Percentiles rank a stretch among this genome's conserved stretches.
Evolutionary conservation across 2,888 invertebrate genomes (phyloP).

Genomic region (Merodon equestris): DNA sequence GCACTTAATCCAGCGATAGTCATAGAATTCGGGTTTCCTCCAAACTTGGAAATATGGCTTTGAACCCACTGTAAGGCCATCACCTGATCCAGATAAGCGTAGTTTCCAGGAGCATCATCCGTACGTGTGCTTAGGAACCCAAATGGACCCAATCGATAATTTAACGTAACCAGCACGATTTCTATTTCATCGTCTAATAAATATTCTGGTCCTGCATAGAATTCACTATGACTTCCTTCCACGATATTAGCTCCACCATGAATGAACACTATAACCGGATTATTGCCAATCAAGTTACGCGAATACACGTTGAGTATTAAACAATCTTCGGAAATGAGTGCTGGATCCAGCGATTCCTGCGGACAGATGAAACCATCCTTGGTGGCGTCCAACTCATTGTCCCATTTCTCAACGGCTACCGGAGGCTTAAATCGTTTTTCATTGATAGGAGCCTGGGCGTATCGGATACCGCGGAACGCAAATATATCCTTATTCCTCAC

Average conservation of each 20-base stretch:
- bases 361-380: conserved; percentile 78
- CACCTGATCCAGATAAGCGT: conserved; percentile 85
- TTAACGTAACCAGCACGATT: conserved; percentile 75
- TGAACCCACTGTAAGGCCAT: conserved; percentile 80
- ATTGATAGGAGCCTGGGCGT: conserved; percentile 78
- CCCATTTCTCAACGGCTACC: conserved; percentile 74
- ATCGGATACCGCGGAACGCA: conserved; percentile 79
- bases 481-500: conserved; percentile 77
- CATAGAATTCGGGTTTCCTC: conserved; percentile 83
- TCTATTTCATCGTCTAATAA: conserved; percentile 72
- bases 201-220: conserved; percentile 73
- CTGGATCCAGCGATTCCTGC: too few relatives aligned
- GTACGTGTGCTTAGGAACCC: conserved; percentile 83
- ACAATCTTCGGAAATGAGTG: conserved; percentile 82
- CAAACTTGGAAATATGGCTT: conserved; percentile 82
- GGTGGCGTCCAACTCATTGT: conserved; percentile 76
- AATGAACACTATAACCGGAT: conserved; percentile 74
- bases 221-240: conserved; percentile 72
- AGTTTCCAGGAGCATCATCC: conserved; percentile 83
- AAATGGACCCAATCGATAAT: conserved; percentile 75
- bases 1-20: conserved; percentile 83
- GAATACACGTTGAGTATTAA: conserved; percentile 83
- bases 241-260: conserved; percentile 74
- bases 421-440: conserved; percentile 78
- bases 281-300: conserved; percentile 50